These are phyloP conservation scores for Chondrosia reniformis DNA, from an alignment of 37 sponge, comb jelly and placozoan species.

Conservation along the genomic window DNA sequence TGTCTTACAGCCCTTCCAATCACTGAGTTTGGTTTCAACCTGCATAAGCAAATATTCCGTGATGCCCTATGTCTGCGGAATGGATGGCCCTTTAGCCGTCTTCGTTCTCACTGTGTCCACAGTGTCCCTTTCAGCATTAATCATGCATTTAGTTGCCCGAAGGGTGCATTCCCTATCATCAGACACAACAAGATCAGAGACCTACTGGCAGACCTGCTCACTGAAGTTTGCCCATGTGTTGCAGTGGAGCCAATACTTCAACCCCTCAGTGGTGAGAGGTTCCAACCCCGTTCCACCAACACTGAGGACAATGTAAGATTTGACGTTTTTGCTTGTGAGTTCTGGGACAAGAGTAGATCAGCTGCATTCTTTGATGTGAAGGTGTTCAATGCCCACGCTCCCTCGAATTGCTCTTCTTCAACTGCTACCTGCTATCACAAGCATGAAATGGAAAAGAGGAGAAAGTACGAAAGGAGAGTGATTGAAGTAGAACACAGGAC, in stretches of 20 bases:
- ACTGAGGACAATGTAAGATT: background rate
- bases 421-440: no score
- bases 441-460: no score
- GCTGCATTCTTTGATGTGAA: no score
- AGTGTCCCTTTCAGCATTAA: background rate
- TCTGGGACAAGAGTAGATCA: background rate
- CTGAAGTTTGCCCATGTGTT: slow-evolving; percentile 5
- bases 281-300: background rate
- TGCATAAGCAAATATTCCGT: background rate
- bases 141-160: slow-evolving; percentile 6
- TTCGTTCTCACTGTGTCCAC: background rate
- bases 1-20: background rate
- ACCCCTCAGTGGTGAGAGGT: background rate
- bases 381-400: no score
- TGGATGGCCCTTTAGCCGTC: background rate
- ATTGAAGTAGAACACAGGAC: no score
- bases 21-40: background rate
- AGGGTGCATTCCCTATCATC: background rate
- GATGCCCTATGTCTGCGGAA: slow-evolving; percentile 1
- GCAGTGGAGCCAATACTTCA: background rate
- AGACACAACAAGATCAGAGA: slow-evolving; percentile 8
- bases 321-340: background rate
- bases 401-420: no score
- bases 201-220: background rate
- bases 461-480: no score